Conservation (phyloP, 2,113 vertebrate genomes). For the Notothenia rossii region DNA sequence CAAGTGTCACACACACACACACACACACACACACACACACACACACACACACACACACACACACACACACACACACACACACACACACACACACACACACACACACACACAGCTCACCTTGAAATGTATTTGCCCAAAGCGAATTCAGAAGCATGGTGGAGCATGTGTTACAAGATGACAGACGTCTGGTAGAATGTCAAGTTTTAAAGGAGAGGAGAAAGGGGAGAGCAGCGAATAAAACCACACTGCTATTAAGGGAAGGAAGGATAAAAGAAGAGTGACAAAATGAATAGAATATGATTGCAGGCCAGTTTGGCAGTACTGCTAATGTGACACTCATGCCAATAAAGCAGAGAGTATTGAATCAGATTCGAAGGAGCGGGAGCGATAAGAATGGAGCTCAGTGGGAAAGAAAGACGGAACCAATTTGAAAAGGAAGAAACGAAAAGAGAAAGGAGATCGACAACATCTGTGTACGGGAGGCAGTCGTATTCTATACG, state of each 20-base stretch:
- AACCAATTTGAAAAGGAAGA: constrained; percentile 32
- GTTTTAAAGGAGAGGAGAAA: constrained; percentile 50
- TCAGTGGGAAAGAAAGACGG: constrained; percentile 4
- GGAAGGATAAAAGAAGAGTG: constrained; percentile 19
- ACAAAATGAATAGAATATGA: constrained; percentile 48
- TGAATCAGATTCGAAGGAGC: constrained; percentile 41
- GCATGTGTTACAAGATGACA: constrained; percentile 71
- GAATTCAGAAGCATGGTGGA: constrained; percentile 66
- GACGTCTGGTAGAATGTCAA: constrained; percentile 63
- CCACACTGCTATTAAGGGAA: constrained; percentile 30
- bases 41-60: constrained; percentile 11
- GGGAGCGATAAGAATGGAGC: not conserved
- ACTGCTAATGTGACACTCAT: constrained; percentile 48
- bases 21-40: constrained; percentile 16
- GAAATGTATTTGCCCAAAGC: constrained; percentile 76
- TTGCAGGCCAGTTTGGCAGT: constrained; percentile 24
- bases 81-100: constrained; percentile 15
- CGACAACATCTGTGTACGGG: not conserved
- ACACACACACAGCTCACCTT: constrained; percentile 55
- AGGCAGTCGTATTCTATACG: constrained; percentile 13
- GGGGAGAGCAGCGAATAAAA: constrained; percentile 33
- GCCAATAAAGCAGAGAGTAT: constrained; percentile 34
- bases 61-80: constrained; percentile 7
- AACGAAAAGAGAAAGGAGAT: constrained; percentile 11
- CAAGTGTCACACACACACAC: not conserved